Evolutionary conservation across 2,797 vertebrate species (phyloP).

Genomic region (Malurus splendens): DNA sequence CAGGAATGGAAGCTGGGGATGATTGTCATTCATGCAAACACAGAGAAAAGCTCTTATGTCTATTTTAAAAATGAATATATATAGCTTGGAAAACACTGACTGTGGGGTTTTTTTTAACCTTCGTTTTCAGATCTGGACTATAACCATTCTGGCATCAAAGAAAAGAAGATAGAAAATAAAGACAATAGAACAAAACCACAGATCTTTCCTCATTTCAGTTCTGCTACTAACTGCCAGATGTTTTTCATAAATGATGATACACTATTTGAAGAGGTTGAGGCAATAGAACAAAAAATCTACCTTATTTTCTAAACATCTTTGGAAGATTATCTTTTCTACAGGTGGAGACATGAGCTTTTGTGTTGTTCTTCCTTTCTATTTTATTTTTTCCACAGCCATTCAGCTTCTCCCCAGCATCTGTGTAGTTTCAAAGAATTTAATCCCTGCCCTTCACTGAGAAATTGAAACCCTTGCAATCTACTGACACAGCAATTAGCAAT

Average conservation of each 20-base stretch:
- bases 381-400: neutral
- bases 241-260: neutral
- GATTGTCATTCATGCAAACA: neutral
- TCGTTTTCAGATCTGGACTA: neutral
- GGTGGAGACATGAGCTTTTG: neutral
- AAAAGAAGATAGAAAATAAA: neutral
- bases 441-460: neutral
- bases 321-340: neutral
- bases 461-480: neutral
- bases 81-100: neutral
- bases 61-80: neutral
- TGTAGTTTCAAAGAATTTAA: neutral
- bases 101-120: neutral
- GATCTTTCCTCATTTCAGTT: neutral
- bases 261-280: neutral
- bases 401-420: neutral
- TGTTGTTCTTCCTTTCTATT: neutral
- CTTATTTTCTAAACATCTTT: neutral
- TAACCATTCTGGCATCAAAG: neutral
- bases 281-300: neutral
- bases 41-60: neutral
- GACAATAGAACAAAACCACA: neutral
- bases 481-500: slow-evolving; percentile 9
- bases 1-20: neutral
- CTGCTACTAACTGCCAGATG: neutral